These are phyloP conservation scores for Ailuropoda melanoleuca DNA, from an alignment of 2,113 vertebrate genomes.

Conservation along the genomic window DNA sequence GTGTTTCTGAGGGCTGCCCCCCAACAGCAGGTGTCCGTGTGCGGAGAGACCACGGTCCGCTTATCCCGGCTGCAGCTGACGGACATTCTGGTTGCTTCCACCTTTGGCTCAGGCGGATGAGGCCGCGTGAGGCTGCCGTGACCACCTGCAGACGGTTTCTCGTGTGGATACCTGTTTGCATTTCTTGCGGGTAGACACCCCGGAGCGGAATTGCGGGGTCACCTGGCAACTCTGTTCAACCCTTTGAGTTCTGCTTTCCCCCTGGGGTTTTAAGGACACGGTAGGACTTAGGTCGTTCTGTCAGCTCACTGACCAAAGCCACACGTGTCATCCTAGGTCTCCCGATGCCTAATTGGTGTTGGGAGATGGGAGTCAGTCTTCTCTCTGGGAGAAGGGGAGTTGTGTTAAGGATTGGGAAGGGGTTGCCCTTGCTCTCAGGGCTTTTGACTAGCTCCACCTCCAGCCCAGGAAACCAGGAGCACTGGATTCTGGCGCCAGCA, in stretches of 20 bases:
- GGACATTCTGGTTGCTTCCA: neutral
- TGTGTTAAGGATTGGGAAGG: neutral
- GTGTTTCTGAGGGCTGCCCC: accelerated
- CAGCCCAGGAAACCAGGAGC: neutral
- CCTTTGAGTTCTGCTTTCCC: neutral
- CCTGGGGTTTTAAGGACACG: accelerated
- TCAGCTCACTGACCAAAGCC: accelerated
- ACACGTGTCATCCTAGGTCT: neutral
- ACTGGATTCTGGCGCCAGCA: neutral
- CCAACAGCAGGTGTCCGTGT: too few relatives aligned
- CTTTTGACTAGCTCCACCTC: neutral
- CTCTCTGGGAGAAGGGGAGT: neutral
- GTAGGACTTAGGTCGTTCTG: neutral
- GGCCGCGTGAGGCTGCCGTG: neutral
- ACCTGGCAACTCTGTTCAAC: neutral
- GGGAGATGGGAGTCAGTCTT: neutral
- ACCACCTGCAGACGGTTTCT: neutral
- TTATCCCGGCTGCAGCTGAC: accelerated
- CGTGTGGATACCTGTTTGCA: neutral
- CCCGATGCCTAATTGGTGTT: neutral
- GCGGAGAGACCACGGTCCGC: neutral
- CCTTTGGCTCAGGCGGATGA: neutral
- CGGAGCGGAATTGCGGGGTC: too few relatives aligned
- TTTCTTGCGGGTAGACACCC: neutral
- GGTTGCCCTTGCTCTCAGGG: neutral